Base-by-base conservation (phyloP, 1,140 invertebrate genomes). In the Limonius californicus region DNA sequence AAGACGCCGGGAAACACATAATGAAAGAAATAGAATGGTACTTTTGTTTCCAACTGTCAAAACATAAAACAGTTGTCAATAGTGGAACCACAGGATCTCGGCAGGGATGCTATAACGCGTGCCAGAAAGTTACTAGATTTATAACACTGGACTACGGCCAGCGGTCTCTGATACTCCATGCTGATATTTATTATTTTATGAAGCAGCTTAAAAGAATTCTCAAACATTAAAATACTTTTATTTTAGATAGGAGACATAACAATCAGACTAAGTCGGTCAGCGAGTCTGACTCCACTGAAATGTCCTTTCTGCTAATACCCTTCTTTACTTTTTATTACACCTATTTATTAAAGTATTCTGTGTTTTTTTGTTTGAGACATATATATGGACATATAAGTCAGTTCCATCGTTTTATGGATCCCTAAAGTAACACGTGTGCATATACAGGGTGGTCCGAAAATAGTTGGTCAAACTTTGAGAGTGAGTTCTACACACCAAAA, bases 61-160 rank as follows among this genome's bases (percentile, higher is more conserved):
- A 67, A 64, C 65, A 67, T 67, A 67, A 67, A 67, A 64, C 55
- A 67, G 65, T 67, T 67, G 65, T 67, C 65, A 67, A 67, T 67
- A 54, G 57, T 66, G 54, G 57, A 59, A 62, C 64, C 42, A 21
- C 45, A 23, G 61, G 30, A 39, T 53, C 64, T n/a, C 64, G 43
- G 57, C 61, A 66, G 64, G 64, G 54, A 61, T 66, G 64, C 64
- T 60, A 63, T 66, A 66, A 66, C 64, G 61, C 64, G 64, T 66
- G 64, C 64, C 64, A 62, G 56, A 66, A 63, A 61, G 57, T 56
- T 62, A 57, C 60, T 63, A 66, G 64, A 66, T 66, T 66, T 66
- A 66, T 60, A 60, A 57, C 57, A 35, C 4, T 56, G 42, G 43
- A 58, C 57, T 54, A 18, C 23, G 55, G 43, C 42, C 54, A 57